These are phyloP conservation scores for Eupleurogrammus muticus DNA, from an alignment of 2,797 vertebrate species.

Conservation along the genomic window DNA sequence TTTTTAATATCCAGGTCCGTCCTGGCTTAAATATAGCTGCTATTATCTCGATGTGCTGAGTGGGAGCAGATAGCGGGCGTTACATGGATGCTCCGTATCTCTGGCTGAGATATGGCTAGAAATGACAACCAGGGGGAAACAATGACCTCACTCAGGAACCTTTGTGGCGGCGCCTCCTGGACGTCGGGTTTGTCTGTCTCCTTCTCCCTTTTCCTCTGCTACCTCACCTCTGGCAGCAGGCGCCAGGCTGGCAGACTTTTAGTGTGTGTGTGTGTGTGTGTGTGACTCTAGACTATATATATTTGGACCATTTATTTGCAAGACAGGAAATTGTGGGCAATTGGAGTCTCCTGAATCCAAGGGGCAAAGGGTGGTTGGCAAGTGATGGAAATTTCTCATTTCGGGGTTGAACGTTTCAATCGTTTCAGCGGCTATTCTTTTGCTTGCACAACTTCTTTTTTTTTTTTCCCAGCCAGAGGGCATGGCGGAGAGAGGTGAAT, in stretches of 20 bases:
- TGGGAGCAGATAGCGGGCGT: slow-evolving; percentile 41
- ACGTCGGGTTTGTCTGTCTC: slow-evolving; percentile 32
- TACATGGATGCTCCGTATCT: slow-evolving; percentile 36
- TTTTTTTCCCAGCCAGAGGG: slow-evolving; percentile 21
- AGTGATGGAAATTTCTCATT: slow-evolving; percentile 10
- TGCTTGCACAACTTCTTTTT: not conserved
- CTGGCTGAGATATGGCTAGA: slow-evolving; percentile 48
- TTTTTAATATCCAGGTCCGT: slow-evolving; percentile 33
- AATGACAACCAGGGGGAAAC: slow-evolving; percentile 54
- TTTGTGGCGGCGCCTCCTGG: slow-evolving; percentile 46
- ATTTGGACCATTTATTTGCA: slow-evolving; percentile 48
- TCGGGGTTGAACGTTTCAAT: not conserved
- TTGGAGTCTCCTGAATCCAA: slow-evolving; percentile 18
- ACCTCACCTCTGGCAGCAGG: slow-evolving; percentile 46
- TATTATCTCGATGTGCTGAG: slow-evolving; percentile 58
- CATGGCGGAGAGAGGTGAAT: slow-evolving; percentile 8
- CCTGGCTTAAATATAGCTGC: slow-evolving; percentile 53
- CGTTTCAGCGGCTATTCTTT: slow-evolving; percentile 5
- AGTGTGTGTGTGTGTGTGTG: slow-evolving; percentile 10
- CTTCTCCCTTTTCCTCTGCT: slow-evolving; percentile 14
- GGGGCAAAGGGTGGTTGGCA: slow-evolving; percentile 1
- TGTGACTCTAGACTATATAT: too few relatives aligned
- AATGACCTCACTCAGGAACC: slow-evolving; percentile 56
- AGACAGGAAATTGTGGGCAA: slow-evolving; percentile 60
- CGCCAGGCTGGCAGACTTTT: slow-evolving; percentile 44